Base-by-base conservation (phyloP, 2,888 invertebrate genomes). In the Balanococcus diminutus region DNA sequence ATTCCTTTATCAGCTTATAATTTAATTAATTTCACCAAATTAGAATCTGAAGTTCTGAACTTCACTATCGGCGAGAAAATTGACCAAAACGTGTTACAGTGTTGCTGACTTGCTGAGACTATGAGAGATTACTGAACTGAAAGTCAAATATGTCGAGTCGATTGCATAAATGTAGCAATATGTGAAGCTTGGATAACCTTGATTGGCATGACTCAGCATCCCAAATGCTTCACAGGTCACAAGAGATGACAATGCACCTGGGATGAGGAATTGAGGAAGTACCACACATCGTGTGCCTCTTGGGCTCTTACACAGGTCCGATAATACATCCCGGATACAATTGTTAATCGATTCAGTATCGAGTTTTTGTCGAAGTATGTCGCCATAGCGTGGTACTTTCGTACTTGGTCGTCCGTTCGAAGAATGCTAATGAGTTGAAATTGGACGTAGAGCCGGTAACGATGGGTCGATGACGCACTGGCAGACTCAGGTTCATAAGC, bases 371-470 rank as follows among this genome's bases (percentile, higher is more conserved):
- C 31, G 28, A 67, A 67, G 67, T 67, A 67, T 67, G 67, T 67
- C 67, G 67, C 46, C 5, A 36, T 36, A 36, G 36, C 22, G 22
- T 8, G 19, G 28, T 67, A 67, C 67, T 67, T 67, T 67, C 67
- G 67, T 67, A 67, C 28, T 6, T 28, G 28, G 67, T 67, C 25
- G 61, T 61, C 67, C 16, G 31, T 56, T n/a, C 46, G 42, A 67
- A n/a, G 67, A 67, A 67, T 67, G 67, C 67, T 67, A 67, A 67
- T 67, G 67, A 67, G 67, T 28, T 28, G 67, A 67, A 67, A 67
- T 67, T 67, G 28, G 56, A 22, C 6, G 8, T 2, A n/a, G 19
- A 4, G 19, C 19, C 19, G 22, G 8, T 22, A 22, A 22, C 56
- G 22, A 42, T 11, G 36, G 8, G 36, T 36, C 36, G 42, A 56